phyloP scores from a whole-genome alignment of 2,797 vertebrate genomes.

The Salmo trutta region DNA sequence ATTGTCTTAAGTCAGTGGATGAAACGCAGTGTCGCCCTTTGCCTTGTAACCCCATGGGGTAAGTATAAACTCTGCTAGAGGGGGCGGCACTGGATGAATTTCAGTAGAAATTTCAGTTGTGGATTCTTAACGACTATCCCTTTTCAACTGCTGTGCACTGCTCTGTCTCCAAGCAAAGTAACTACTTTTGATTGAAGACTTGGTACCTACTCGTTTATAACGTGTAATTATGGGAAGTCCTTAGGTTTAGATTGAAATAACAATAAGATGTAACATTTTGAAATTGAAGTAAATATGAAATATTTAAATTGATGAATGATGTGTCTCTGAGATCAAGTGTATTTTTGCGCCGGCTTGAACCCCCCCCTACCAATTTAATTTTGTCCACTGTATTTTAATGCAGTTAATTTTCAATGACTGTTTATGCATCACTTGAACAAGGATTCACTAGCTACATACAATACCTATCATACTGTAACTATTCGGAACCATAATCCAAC shows the following conservation, averaged over 20 bases:
- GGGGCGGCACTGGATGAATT: constrained; percentile 34
- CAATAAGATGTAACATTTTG: constrained; percentile 35
- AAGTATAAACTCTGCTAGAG: constrained; percentile 54
- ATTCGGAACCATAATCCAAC: constrained; percentile 15
- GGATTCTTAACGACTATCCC: constrained; percentile 25
- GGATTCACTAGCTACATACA: constrained; percentile 33
- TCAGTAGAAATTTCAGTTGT: constrained; percentile 36
- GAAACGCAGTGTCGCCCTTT: constrained; percentile 55
- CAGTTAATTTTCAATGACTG: constrained; percentile 25
- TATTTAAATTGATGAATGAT: constrained; percentile 32
- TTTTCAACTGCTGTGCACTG: background rate
- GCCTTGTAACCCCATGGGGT: constrained; percentile 62
- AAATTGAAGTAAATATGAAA: constrained; percentile 37
- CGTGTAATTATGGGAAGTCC: constrained; percentile 41
- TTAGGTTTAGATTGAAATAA: constrained; percentile 41
- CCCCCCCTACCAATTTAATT: constrained; percentile 4
- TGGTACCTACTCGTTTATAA: constrained; percentile 58
- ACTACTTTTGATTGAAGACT: constrained; percentile 50
- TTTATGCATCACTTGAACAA: constrained; percentile 49
- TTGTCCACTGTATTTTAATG: constrained; percentile 31
- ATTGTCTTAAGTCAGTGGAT: constrained; percentile 51
- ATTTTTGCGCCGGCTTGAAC: constrained; percentile 29
- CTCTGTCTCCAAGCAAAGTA: constrained; percentile 41
- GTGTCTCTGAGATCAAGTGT: constrained; percentile 37
- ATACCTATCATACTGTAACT: background rate